These are phyloP conservation scores for Neuroterus valhalla DNA, from an alignment of 1,140 invertebrate species.

Conservation along the genomic window DNA sequence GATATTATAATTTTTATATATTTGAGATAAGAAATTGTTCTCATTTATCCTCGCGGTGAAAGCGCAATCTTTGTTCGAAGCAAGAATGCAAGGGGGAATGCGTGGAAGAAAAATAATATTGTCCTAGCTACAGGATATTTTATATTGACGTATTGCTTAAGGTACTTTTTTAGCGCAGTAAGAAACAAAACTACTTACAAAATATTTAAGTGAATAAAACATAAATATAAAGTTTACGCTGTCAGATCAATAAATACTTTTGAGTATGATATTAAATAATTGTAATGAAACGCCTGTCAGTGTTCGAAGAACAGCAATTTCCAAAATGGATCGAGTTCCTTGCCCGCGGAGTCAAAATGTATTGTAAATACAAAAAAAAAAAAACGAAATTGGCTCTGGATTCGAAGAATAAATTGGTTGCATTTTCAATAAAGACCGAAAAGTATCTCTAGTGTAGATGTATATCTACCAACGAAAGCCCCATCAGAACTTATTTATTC, in stretches of 20 bases:
- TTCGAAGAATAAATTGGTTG: neutral
- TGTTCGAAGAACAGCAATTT: conserved; percentile 6
- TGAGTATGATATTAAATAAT: conserved; percentile 11
- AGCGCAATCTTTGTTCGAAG: conserved; percentile 23
- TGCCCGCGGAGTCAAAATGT: neutral
- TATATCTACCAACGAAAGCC: neutral
- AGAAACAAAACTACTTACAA: conserved; percentile 38
- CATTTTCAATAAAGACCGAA: neutral
- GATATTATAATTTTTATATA: conserved; percentile 46
- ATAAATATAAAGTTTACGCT: conserved; percentile 30
- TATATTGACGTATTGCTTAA: conserved; percentile 60
- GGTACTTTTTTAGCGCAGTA: conserved; percentile 58
- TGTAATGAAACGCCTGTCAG: conserved; percentile 22
- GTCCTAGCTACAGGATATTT: conserved; percentile 54
- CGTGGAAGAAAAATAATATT: conserved; percentile 44
- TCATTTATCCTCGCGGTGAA: conserved; percentile 39
- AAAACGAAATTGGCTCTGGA: neutral
- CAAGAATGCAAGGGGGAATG: conserved; percentile 16
- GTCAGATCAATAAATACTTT: neutral
- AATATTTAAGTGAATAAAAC: conserved; percentile 24
- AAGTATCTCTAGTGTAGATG: conserved; percentile 2
- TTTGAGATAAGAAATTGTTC: conserved; percentile 45
- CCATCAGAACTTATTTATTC: too few relatives aligned
- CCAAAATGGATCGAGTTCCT: conserved; percentile 1
- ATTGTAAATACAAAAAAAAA: conserved; percentile 24